Conservation (phyloP, 2,888 invertebrate genomes). For the Halictus ligatus region DNA sequence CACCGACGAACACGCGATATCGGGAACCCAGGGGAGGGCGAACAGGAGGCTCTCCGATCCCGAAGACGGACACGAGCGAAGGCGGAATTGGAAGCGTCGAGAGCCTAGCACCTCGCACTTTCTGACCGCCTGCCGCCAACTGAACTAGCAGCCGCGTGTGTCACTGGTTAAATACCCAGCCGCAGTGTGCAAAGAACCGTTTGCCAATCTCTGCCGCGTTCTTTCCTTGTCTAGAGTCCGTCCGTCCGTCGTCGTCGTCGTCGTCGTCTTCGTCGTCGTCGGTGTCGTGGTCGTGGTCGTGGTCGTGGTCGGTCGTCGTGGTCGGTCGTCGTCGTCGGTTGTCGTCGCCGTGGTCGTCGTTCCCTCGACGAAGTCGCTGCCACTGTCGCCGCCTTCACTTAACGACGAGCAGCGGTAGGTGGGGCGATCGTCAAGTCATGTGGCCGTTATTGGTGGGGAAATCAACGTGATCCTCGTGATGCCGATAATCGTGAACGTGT, state of each 20-base stretch:
- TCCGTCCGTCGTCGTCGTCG: conserved; percentile 47
- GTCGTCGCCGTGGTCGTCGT: conserved; percentile 44
- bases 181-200: conserved; percentile 46
- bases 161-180: conserved; percentile 65
- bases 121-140: conserved; percentile 60
- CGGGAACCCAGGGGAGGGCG: not conserved
- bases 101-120: conserved; percentile 55
- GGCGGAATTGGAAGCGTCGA: not conserved
- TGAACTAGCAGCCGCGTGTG: conserved; percentile 57
- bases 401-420: conserved; percentile 67
- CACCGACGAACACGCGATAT: conserved; percentile 6
- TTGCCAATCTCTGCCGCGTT: conserved; percentile 50
- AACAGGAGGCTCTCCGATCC: conserved; percentile 32
- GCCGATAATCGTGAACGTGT: conserved; percentile 34
- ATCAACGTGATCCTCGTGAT: conserved; percentile 47
- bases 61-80: not conserved
- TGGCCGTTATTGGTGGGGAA: conserved; percentile 62
- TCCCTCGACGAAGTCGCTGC: conserved; percentile 49
- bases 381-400: conserved; percentile 63
- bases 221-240: conserved; percentile 51
- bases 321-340: conserved; percentile 37
- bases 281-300: conserved; percentile 32
- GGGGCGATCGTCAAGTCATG: conserved; percentile 70
- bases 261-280: conserved; percentile 47
- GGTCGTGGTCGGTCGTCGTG: conserved; percentile 31